Evolutionary conservation across 2,888 invertebrate genomes (phyloP).

Genomic region (Cheilosia impressa): DNA sequence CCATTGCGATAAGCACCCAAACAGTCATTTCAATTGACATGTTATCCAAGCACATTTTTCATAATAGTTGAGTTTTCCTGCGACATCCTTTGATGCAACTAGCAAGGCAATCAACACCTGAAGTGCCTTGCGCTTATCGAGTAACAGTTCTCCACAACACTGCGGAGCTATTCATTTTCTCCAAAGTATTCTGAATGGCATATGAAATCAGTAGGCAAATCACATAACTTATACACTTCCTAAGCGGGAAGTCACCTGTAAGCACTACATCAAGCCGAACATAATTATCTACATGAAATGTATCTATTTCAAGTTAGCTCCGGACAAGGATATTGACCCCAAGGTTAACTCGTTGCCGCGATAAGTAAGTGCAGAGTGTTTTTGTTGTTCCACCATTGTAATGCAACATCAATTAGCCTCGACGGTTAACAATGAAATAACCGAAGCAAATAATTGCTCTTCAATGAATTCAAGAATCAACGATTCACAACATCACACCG

Average conservation of each 20-base stretch:
- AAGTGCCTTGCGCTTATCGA: too few relatives aligned
- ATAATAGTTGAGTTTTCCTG: too few relatives aligned
- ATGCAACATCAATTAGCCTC: conserved; percentile 49
- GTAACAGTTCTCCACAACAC: too few relatives aligned
- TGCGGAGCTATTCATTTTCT: too few relatives aligned
- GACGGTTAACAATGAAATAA: conserved; percentile 49
- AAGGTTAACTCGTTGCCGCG: conserved; percentile 34
- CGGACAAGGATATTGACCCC: conserved; percentile 55
- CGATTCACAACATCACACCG: conserved; percentile 34
- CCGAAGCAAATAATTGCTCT: conserved; percentile 52
- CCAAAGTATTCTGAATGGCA: too few relatives aligned
- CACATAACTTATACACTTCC: conserved; percentile 12
- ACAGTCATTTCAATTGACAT: too few relatives aligned
- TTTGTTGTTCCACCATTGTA: conserved; percentile 4
- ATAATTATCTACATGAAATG: conserved; percentile 1
- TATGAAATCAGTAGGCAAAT: background rate
- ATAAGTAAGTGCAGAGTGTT: conserved; percentile 35
- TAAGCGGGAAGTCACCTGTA: conserved; percentile 17
- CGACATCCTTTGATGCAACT: too few relatives aligned
- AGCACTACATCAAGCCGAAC: conserved; percentile 30
- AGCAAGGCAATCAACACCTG: too few relatives aligned
- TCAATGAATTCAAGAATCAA: conserved; percentile 27
- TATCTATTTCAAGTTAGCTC: conserved; percentile 9
- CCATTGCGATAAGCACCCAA: too few relatives aligned
- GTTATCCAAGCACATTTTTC: too few relatives aligned